Base-by-base conservation (phyloP, 2,888 invertebrate species). In the Conchocele bisecta region DNA sequence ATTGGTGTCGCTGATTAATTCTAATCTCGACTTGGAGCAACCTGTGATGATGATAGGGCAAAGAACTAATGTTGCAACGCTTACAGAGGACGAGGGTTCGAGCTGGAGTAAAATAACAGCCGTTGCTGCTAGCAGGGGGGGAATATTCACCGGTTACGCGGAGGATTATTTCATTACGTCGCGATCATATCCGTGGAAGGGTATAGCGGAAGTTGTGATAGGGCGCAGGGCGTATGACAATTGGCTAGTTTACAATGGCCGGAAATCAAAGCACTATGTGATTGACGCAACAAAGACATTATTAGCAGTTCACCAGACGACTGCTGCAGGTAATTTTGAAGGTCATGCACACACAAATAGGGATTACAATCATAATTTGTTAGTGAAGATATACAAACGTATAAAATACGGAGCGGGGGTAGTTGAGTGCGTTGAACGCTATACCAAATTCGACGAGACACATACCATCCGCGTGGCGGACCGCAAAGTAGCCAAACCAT, bases 161-260 rank as follows among this genome's bases (percentile, higher is more conserved):
- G 85, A 84, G 57, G 87, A 87, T 63, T 87, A 81, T 56, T 87
- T 88, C 58, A 84, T 87, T 28, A 84, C 87, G 2, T 61, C 70
- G 39, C 68, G 77, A 26, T 53, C 53, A 11, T 88, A 79, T 71
- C 85, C 84, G 3, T 88, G 87, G 88, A 72, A 73, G 31, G 75
- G 74, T 24, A 79, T 87, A 26, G 86, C 88, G 22, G 83, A 85
- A 48, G 83, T 88, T 53, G 85, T 87, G 35, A 83, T 88, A 44
- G 87, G 87, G n/a, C 77, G 86, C 15, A 57, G 80, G 22, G 88
- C 87, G 0, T 88, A 87, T 59, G 88, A 88, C 56, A 87, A 87
- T 60, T 88, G 86, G 86, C 66, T 88, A 13, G 85, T 88, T 1
- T 79, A 77, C n/a, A 73, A 84, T 57, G 67, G 85, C 2, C 70